These are phyloP conservation scores for Equus przewalskii DNA, from an alignment of 2,113 vertebrate species.

Conservation along the genomic window DNA sequence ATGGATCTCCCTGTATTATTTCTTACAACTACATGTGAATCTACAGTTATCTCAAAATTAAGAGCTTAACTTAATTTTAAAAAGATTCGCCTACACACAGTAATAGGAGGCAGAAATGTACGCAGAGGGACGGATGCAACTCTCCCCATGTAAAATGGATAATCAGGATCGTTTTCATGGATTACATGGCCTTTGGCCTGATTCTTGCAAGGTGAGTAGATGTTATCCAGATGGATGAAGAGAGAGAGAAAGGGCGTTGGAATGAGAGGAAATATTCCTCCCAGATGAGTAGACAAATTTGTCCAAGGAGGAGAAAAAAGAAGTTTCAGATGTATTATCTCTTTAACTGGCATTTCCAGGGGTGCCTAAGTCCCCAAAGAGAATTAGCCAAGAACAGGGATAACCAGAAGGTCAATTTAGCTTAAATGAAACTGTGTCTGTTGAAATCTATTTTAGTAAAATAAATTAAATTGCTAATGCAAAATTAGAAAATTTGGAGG, in stretches of 20 bases:
- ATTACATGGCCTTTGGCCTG: not conserved
- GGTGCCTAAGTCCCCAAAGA: not conserved
- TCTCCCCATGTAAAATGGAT: not conserved
- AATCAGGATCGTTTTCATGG: not conserved
- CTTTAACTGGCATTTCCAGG: not conserved
- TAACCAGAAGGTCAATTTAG: not conserved
- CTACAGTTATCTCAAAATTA: conserved; percentile 1
- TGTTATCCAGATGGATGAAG: not conserved
- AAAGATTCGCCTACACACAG: not conserved
- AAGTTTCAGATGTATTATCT: not conserved
- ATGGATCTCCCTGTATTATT: not conserved
- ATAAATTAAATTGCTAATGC: not conserved
- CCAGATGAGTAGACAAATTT: not conserved
- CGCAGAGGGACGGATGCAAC: not conserved
- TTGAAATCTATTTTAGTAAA: conserved; percentile 24
- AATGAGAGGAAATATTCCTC: not conserved
- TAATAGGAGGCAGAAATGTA: not conserved
- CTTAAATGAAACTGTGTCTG: not conserved
- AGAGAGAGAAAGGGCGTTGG: not conserved
- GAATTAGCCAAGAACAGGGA: not conserved
- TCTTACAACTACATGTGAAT: not conserved
- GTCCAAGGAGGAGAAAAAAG: not conserved
- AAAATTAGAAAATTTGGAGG: conserved; percentile 33
- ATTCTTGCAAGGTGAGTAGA: not conserved
- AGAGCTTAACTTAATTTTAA: not conserved